These are phyloP conservation scores for Phortica magna DNA, from an alignment of 2,888 invertebrate genomes.

Conservation along the genomic window DNA sequence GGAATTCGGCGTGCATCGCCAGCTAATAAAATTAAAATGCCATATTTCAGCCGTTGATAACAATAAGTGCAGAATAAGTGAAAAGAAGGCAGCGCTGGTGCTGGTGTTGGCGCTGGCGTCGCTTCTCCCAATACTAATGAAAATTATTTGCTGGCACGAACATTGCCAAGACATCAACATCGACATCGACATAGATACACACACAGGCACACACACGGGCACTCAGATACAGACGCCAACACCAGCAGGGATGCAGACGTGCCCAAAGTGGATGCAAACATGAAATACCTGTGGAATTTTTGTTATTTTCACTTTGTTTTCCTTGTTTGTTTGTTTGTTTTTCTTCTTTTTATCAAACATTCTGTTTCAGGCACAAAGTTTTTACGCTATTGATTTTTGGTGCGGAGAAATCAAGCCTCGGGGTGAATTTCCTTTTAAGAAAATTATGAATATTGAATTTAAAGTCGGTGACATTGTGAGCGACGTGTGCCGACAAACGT, in stretches of 20 bases:
- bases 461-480: slow-evolving; percentile 34
- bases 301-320: not conserved
- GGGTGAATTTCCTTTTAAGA: slow-evolving; percentile 50
- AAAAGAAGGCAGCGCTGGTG: slow-evolving; percentile 38
- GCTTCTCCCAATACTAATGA: slow-evolving; percentile 38
- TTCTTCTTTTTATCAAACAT: slow-evolving; percentile 19
- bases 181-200: not conserved
- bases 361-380: slow-evolving; percentile 1
- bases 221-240: not conserved
- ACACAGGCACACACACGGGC: slow-evolving; percentile 30
- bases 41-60: slow-evolving; percentile 74
- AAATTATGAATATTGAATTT: slow-evolving; percentile 68
- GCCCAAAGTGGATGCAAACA: not conserved
- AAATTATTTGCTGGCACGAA: slow-evolving; percentile 72
- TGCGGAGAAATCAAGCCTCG: slow-evolving; percentile 25
- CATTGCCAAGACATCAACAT: slow-evolving; percentile 31
- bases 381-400: slow-evolving; percentile 1
- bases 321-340: not conserved
- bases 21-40: slow-evolving; percentile 72
- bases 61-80: slow-evolving; percentile 71
- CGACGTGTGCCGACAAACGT: slow-evolving; percentile 39
- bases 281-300: slow-evolving; percentile 11
- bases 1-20: slow-evolving; percentile 30
- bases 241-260: slow-evolving; percentile 4
- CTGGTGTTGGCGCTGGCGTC: slow-evolving; percentile 6